phyloP scores from a whole-genome alignment of 1,140 invertebrate genomes.

The Dendroctonus valens region DNA sequence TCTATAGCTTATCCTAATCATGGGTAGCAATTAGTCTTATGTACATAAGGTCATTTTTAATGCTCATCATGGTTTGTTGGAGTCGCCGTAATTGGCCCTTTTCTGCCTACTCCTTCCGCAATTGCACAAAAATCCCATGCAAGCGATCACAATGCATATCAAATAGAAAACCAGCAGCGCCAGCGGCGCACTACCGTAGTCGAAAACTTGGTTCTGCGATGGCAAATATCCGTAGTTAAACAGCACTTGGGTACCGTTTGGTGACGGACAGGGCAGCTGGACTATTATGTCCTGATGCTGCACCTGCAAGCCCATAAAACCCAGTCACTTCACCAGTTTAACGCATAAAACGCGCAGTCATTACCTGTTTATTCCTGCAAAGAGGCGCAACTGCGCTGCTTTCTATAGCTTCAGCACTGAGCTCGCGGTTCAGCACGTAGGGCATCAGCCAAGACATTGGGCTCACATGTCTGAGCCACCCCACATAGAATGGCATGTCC shows the following conservation, averaged over 20 bases:
- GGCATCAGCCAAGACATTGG: constrained; percentile 75
- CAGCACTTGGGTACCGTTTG: constrained; percentile 72
- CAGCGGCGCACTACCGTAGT: constrained; percentile 57
- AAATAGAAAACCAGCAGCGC: constrained; percentile 60
- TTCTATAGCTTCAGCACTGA: constrained; percentile 61
- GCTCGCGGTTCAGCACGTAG: constrained; percentile 64
- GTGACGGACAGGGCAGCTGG: constrained; percentile 71
- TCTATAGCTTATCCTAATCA: no score
- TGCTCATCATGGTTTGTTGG: not conserved
- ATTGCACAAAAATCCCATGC: constrained; percentile 60
- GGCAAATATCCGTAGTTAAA: constrained; percentile 58
- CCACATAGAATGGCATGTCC: constrained; percentile 66
- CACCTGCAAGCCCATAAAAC: constrained; percentile 53
- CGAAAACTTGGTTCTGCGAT: constrained; percentile 44
- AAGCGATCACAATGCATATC: constrained; percentile 58
- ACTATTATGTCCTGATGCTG: constrained; percentile 81
- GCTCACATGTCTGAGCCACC: constrained; percentile 68
- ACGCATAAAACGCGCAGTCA: no score
- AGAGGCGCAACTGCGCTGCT: constrained; percentile 56
- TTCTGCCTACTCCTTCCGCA: constrained; percentile 48
- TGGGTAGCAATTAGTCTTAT: no score
- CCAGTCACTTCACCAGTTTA: not conserved
- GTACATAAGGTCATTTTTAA: no score
- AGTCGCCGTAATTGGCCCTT: constrained; percentile 17
- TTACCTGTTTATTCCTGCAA: constrained; percentile 69